Percentiles rank a stretch among this genome's conserved stretches.
These are phyloP conservation scores for Peromyscus melanophrys DNA, from an alignment of 2,797 vertebrate genomes.

Conservation along the genomic window DNA sequence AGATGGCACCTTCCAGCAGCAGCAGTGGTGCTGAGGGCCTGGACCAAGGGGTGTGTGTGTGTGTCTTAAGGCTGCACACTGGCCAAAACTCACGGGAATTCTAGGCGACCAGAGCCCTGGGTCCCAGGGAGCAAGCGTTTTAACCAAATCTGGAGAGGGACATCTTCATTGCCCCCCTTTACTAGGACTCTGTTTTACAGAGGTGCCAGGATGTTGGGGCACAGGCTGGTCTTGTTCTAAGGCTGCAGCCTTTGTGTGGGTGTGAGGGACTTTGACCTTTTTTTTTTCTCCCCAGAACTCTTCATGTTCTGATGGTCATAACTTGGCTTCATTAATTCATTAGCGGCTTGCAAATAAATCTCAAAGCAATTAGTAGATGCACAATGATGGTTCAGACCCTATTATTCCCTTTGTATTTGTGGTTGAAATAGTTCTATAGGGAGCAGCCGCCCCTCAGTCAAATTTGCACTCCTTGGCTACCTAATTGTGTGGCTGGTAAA, in stretches of 20 bases:
- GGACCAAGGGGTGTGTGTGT: background rate
- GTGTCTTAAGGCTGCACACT: background rate
- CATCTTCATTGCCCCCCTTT: background rate
- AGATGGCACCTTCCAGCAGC: background rate
- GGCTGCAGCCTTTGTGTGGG: background rate
- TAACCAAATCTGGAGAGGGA: background rate
- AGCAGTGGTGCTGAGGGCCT: background rate
- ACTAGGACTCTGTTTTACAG: background rate
- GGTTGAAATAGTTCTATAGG: background rate
- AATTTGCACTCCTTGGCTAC: background rate
- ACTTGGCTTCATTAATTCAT: background rate
- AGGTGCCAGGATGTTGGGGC: background rate
- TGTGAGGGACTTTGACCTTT: background rate
- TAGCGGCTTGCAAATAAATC: slow-evolving; percentile 28
- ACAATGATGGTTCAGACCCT: background rate
- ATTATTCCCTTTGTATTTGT: background rate
- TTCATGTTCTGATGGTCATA: background rate
- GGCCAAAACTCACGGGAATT: background rate
- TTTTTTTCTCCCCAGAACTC: background rate
- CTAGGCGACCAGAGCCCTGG: background rate
- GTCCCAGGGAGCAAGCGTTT: background rate
- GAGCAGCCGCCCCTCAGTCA: background rate
- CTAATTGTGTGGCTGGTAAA: background rate
- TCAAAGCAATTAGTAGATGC: background rate
- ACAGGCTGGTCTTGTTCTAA: background rate